These are phyloP conservation scores for Eupsittula cactorum DNA, from an alignment of 2,113 vertebrate species.

Conservation along the genomic window DNA sequence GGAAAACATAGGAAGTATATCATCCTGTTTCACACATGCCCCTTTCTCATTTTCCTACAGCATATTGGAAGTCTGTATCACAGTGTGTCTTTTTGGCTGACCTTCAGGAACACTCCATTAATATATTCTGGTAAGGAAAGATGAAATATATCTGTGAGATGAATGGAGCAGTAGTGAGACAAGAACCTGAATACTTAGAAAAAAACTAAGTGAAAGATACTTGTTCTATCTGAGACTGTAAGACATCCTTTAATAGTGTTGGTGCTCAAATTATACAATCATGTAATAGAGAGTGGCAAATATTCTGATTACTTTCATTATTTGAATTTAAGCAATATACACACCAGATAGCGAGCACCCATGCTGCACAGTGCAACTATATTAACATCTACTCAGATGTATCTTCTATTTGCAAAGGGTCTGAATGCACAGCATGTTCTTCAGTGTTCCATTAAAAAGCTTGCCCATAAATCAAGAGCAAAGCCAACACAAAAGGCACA, in stretches of 20 bases:
- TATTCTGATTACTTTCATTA: background rate
- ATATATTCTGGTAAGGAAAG: constrained; percentile 47
- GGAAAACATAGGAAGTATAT: background rate
- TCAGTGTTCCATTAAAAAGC: background rate
- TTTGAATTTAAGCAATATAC: background rate
- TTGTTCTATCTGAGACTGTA: background rate
- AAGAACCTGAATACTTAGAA: background rate
- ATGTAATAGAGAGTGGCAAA: background rate
- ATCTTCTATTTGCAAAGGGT: background rate
- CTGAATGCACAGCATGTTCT: background rate
- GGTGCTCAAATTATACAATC: background rate
- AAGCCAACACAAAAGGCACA: constrained; percentile 19
- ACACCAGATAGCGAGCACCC: background rate
- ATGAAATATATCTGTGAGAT: background rate
- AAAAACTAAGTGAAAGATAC: background rate
- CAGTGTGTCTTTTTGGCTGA: background rate
- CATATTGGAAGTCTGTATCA: background rate
- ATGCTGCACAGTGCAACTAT: background rate
- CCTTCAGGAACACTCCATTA: constrained; percentile 7
- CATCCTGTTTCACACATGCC: background rate
- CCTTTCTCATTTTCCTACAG: background rate
- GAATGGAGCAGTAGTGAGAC: background rate
- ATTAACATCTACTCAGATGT: background rate
- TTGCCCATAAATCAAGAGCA: constrained; percentile 9
- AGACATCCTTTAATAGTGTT: background rate